phyloP scores from a whole-genome alignment of 2,888 invertebrate species.

The Eupithecia dodoneata region DNA sequence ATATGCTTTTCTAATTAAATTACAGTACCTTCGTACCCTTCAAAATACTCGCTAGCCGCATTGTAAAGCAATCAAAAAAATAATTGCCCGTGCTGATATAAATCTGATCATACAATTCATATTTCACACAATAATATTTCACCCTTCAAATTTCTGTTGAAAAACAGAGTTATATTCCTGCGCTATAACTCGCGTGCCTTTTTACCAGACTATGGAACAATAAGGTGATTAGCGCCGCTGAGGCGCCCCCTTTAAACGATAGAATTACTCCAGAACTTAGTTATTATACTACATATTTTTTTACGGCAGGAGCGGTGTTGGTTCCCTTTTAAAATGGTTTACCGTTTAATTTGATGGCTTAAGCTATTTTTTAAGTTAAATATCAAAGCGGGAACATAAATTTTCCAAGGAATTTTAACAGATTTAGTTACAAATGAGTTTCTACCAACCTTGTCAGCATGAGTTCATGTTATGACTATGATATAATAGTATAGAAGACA shows the following conservation, averaged over 20 bases:
- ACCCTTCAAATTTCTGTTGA: conserved; percentile 33
- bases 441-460: neutral
- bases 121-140: conserved; percentile 32
- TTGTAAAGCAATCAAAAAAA: conserved; percentile 34
- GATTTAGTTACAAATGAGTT: neutral
- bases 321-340: conserved; percentile 50
- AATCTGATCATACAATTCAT: conserved; percentile 33
- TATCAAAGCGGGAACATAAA: neutral
- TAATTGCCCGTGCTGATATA: conserved; percentile 20
- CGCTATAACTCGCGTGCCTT: conserved; percentile 54
- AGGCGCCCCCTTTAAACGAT: conserved; percentile 60
- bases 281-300: conserved; percentile 52
- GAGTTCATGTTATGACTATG: neutral
- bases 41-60: neutral
- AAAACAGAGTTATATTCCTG: conserved; percentile 29
- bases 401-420: neutral
- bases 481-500: neutral
- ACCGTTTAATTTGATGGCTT: conserved; percentile 40
- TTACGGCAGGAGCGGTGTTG: conserved; percentile 51
- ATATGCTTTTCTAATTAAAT: neutral
- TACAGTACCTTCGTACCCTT: neutral
- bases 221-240: conserved; percentile 69
- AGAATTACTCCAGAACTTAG: conserved; percentile 63
- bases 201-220: conserved; percentile 60
- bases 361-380: neutral